Evolutionary conservation across 2,797 vertebrate species (phyloP).

Genomic region (Lepilemur septentrionalis): DNA sequence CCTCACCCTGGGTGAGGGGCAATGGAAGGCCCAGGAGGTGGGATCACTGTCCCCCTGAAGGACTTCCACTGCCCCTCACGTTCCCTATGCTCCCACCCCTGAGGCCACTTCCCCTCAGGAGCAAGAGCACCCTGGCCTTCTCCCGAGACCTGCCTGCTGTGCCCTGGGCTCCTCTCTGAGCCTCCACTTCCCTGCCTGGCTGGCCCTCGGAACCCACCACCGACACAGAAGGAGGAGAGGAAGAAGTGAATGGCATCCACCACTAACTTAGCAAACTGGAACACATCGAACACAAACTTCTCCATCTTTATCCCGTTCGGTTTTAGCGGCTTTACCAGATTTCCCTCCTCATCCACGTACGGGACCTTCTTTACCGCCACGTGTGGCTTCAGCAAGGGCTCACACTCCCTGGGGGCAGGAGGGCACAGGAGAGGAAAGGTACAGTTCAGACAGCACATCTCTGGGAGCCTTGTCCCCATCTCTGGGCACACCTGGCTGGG

Average conservation of each 20-base stretch:
- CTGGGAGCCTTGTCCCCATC: no score
- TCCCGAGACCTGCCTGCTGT: neutral
- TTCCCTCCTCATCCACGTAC: conserved; percentile 90
- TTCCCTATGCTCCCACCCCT: rapidly evolving
- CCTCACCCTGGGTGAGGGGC: neutral
- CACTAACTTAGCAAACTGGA: conserved; percentile 94
- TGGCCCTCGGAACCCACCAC: neutral
- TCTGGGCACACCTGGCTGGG: rapidly evolving
- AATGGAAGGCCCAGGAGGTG: neutral
- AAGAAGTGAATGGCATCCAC: neutral
- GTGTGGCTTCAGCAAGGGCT: conserved; percentile 89
- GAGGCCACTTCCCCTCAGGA: no score
- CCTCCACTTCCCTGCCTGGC: neutral
- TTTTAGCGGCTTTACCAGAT: conserved; percentile 88
- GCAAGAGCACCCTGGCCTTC: neutral
- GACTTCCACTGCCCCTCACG: neutral
- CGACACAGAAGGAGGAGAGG: neutral
- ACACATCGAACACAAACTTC: conserved; percentile 98
- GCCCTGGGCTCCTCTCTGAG: rapidly evolving
- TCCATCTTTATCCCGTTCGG: conserved; percentile 98
- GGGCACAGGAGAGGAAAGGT: neutral
- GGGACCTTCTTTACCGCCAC: conserved; percentile 96
- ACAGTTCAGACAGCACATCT: rapidly evolving
- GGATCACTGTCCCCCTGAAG: neutral
- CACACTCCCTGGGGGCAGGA: conserved; percentile 84